Conservation (phyloP, 2,113 vertebrate genomes). For the Turnix velox region DNA sequence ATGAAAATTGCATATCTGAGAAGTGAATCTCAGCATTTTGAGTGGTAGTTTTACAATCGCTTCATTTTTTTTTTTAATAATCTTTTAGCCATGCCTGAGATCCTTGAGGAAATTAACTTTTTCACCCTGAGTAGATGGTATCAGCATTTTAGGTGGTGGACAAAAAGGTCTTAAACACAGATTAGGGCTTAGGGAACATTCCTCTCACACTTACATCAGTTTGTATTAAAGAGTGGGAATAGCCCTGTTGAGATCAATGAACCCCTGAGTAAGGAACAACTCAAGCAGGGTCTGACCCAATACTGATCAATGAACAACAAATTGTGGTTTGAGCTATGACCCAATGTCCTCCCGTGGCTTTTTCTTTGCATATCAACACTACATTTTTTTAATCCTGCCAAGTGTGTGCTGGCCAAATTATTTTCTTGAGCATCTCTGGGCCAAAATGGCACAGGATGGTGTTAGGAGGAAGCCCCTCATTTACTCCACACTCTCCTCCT, state of each 20-base stretch:
- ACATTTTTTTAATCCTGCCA: neutral
- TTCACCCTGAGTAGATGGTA: neutral
- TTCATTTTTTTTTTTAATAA: neutral
- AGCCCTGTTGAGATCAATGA: neutral
- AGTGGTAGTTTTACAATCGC: neutral
- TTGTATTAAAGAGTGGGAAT: neutral
- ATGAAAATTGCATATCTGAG: neutral
- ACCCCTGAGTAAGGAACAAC: neutral
- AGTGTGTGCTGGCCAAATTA: neutral
- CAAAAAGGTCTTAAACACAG: neutral
- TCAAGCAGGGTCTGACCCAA: neutral
- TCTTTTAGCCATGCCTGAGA: neutral
- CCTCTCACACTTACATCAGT: neutral
- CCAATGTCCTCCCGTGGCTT: neutral
- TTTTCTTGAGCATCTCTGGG: neutral
- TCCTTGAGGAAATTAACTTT: neutral
- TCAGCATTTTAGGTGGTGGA: neutral
- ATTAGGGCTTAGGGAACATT: neutral
- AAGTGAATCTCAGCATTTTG: neutral
- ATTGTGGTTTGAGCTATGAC: neutral
- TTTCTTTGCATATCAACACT: neutral
- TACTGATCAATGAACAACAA: fast-evolving
- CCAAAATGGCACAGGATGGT: neutral
- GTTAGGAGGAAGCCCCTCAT: neutral
- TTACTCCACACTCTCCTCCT: neutral